These are phyloP conservation scores for Apis dorsata DNA, from an alignment of 1,140 invertebrate genomes.

Conservation along the genomic window DNA sequence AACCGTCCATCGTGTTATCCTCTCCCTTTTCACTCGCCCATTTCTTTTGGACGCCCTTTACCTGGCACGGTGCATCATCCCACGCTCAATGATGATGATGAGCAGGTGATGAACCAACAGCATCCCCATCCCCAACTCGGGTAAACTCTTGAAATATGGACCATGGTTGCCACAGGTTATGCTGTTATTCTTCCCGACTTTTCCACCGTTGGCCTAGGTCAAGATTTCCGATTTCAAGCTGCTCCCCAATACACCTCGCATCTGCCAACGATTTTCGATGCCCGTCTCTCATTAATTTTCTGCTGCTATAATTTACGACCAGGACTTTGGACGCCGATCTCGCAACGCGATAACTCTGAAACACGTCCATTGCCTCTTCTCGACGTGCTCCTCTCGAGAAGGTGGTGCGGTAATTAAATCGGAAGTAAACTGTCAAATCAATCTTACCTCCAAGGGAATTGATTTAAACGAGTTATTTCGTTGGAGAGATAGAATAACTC, in stretches of 20 bases:
- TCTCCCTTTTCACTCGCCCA: conserved; percentile 60
- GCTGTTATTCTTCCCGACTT: conserved; percentile 34
- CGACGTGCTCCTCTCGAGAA: neutral
- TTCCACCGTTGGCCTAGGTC: conserved; percentile 52
- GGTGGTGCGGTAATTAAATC: neutral
- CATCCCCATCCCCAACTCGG: neutral
- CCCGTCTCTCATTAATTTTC: neutral
- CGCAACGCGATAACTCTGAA: neutral
- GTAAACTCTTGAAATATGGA: conserved; percentile 16
- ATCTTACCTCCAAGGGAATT: neutral
- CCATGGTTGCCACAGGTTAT: conserved; percentile 41
- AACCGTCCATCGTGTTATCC: conserved; percentile 51
- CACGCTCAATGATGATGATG: conserved; percentile 70
- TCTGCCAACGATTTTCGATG: conserved; percentile 29
- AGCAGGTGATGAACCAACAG: conserved; percentile 71
- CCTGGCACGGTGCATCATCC: conserved; percentile 70
- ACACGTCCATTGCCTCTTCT: neutral
- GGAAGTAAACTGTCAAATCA: neutral
- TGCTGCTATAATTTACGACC: neutral
- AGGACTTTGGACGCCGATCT: neutral
- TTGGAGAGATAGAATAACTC: neutral
- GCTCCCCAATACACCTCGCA: conserved; percentile 38
- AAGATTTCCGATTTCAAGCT: conserved; percentile 42
- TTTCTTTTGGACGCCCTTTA: conserved; percentile 55
- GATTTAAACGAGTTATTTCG: neutral